Base-by-base conservation (phyloP, 2,113 vertebrate genomes). In the Gavia stellata region DNA sequence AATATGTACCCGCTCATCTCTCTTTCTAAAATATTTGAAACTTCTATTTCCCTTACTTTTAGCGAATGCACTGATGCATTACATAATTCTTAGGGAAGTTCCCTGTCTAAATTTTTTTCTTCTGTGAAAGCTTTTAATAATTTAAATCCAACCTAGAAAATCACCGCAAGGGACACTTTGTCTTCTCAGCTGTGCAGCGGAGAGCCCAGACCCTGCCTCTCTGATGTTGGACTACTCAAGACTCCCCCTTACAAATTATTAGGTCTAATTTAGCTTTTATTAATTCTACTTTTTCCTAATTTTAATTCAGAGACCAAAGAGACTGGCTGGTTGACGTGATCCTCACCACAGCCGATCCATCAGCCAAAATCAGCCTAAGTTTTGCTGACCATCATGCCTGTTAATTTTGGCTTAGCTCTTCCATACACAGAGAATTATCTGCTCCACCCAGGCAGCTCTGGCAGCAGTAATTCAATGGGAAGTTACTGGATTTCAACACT, bases 1-100 rank as follows among this genome's bases (percentile, higher is more conserved):
- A 29, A 3, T 42, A 50, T 1, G 45, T 14, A 40, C 10, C 16
- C 29, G 40, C 21, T 49, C 0, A 0, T 56, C 5, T 7, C 14
- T 63, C 56, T 47, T 47, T n/a, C 52, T n/a, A 31, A 17, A 71
- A 25, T 72, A 56, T 17, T 42, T 63, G 40, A 42, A 58, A 38
- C n/a, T 78, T 86, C 16, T 50, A 1, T 40, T 91, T 62, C 20
- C 28, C 9, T 81, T 71, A n/a, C n/a, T 72, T 70, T 81, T 84
- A 92, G 34, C 26, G 71, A 81, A 86, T 36, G 47, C 8, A 38
- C 14, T 17, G 16, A 18, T 63, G 8, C 16, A 8, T 66, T 74
- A 53, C 10, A 45, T 50, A 65, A 81, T 45, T 63, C 61, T 79
- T 50, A 31, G 20, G 63, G 29, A 78, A 63, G 15, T 42, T 84